Conservation (phyloP, 2,113 vertebrate genomes). For the Dendropsophus ebraccatus region DNA sequence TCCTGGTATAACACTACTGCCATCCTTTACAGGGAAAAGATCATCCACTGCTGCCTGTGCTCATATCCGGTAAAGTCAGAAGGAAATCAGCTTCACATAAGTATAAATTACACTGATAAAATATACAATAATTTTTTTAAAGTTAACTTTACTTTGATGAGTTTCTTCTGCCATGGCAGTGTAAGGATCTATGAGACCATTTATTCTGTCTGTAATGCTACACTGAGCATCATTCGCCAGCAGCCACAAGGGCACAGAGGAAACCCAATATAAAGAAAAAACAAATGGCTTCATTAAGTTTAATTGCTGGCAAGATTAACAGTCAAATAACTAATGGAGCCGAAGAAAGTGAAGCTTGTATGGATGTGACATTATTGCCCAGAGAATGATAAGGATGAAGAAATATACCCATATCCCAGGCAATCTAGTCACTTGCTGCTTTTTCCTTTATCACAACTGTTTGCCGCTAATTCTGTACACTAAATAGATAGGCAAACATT, state of each 20-base stretch:
- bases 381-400: conserved; percentile 44
- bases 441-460: conserved; percentile 9
- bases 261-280: conserved; percentile 54
- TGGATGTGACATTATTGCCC: conserved; percentile 39
- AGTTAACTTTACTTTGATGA: conserved; percentile 30
- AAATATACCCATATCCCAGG: neutral
- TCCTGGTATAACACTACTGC: neutral
- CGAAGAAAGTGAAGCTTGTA: conserved; percentile 34
- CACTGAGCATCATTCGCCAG: conserved; percentile 4
- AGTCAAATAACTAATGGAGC: conserved; percentile 53
- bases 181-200: conserved; percentile 16
- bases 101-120: neutral
- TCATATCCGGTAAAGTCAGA: neutral
- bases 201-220: conserved; percentile 55
- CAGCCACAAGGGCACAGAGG: conserved; percentile 43
- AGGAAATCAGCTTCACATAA: neutral
- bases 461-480: neutral
- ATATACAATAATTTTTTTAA: conserved; percentile 7
- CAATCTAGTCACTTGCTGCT: neutral
- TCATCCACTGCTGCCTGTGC: neutral
- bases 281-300: conserved; percentile 60
- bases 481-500: neutral
- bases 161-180: conserved; percentile 30
- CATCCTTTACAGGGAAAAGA: neutral
- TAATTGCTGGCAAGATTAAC: conserved; percentile 55